Percentiles rank a stretch among this genome's conserved stretches.
These are phyloP conservation scores for Tipula confusa DNA, from an alignment of 2,888 invertebrate species.

Conservation along the genomic window DNA sequence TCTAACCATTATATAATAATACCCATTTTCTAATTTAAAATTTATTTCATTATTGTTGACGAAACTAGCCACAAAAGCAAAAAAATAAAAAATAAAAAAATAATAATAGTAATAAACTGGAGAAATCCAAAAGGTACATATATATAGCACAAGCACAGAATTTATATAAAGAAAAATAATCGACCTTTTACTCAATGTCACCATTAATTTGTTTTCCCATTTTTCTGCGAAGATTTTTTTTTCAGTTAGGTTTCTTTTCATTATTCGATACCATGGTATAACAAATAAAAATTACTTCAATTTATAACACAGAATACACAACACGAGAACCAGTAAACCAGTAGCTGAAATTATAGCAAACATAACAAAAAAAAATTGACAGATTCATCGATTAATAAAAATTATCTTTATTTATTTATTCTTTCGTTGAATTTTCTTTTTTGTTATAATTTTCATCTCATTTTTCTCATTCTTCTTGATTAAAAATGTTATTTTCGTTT, in stretches of 20 bases:
- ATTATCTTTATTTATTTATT: not conserved
- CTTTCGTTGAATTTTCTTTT: not conserved
- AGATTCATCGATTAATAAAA: conserved; percentile 15
- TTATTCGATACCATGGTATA: conserved; percentile 13
- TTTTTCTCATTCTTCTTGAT: not conserved
- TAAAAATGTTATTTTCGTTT: not conserved
- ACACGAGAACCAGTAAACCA: not conserved
- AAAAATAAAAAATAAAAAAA: not conserved
- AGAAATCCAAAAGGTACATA: not conserved
- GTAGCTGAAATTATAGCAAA: not conserved
- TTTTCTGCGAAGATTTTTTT: not conserved
- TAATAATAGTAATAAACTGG: too few relatives aligned
- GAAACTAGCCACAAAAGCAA: not conserved
- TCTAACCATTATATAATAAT: not conserved
- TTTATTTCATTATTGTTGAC: not conserved
- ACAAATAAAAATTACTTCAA: conserved; percentile 20
- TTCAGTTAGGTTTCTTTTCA: not conserved
- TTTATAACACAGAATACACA: not conserved
- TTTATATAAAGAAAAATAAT: not conserved
- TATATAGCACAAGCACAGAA: not conserved
- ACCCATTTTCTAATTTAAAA: conserved; percentile 9
- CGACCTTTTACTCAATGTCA: conserved; percentile 20
- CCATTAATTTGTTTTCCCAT: conserved; percentile 14
- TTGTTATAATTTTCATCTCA: not conserved
- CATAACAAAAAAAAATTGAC: not conserved